Evolutionary conservation across 2,888 invertebrate species (phyloP).

Genomic region (Pterostichus niger): DNA sequence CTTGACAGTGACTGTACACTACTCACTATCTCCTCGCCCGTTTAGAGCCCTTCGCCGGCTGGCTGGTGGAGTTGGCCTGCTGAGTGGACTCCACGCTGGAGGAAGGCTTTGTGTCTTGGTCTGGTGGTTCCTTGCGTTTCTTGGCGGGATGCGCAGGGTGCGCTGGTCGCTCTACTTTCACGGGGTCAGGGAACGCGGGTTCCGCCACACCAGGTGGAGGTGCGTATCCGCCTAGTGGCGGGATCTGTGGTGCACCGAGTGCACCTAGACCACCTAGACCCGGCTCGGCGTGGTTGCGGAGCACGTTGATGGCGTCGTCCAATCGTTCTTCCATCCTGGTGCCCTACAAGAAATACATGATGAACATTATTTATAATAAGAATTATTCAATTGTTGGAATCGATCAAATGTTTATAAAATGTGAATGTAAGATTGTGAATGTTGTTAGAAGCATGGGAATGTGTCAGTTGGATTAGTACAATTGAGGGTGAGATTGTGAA

Average conservation of each 20-base stretch:
- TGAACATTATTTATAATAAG: no score
- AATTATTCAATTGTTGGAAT: no score
- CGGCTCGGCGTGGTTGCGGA: conserved; percentile 96
- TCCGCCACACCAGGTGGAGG: conserved; percentile 75
- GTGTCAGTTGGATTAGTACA: no score
- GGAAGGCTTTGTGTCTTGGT: conserved; percentile 83
- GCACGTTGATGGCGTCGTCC: conserved; percentile 96
- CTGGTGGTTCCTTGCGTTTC: conserved; percentile 92
- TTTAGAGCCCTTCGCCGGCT: conserved; percentile 81
- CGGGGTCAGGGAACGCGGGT: conserved; percentile 75
- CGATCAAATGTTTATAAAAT: no score
- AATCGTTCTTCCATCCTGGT: conserved; percentile 96
- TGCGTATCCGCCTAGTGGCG: conserved; percentile 78
- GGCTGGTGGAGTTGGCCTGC: conserved; percentile 80
- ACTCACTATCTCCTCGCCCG: conserved; percentile 90
- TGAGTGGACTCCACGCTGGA: conserved; percentile 80
- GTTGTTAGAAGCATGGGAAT: no score
- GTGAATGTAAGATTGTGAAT: no score
- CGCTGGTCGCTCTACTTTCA: conserved; percentile 77
- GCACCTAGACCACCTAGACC: conserved; percentile 79
- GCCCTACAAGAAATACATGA: conserved; percentile 79
- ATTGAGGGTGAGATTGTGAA: no score
- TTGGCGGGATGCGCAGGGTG: conserved; percentile 76
- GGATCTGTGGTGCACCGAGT: conserved; percentile 78
- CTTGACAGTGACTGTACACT: conserved; percentile 68